Conservation (phyloP, 2,113 vertebrate species). For the Syrmaticus mikado region DNA sequence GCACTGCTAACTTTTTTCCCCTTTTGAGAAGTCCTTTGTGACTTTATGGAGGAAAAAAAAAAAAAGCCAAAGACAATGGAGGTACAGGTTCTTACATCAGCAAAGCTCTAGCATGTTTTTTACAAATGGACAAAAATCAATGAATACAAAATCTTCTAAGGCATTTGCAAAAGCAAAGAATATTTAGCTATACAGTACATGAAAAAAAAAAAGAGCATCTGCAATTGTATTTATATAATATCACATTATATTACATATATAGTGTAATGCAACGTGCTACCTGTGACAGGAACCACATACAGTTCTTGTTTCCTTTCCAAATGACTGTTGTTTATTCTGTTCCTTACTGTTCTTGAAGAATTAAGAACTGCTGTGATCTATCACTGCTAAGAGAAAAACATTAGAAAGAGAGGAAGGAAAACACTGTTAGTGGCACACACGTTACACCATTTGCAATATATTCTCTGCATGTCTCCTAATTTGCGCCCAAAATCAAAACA, state of each 20-base stretch:
- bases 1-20: rapidly evolving
- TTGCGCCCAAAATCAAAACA: background rate
- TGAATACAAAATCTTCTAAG: background rate
- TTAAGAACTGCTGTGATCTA: background rate
- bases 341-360: background rate
- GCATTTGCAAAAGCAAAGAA: background rate
- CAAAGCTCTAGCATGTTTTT: background rate
- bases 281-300: background rate
- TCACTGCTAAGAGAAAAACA: background rate
- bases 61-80: background rate
- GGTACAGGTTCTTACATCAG: background rate
- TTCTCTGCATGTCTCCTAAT: background rate
- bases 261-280: background rate
- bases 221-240: background rate
- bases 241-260: background rate
- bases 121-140: background rate
- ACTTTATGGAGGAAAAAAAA: background rate
- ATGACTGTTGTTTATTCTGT: background rate
- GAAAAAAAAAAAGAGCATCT: background rate
- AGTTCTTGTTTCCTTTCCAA: background rate
- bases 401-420: background rate
- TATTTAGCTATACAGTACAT: rapidly evolving
- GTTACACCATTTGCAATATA: background rate
- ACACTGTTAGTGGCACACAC: background rate
- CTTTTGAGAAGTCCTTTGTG: background rate